Evolutionary conservation across 2,797 vertebrate genomes (phyloP).

Genomic region (Anabas testudineus): DNA sequence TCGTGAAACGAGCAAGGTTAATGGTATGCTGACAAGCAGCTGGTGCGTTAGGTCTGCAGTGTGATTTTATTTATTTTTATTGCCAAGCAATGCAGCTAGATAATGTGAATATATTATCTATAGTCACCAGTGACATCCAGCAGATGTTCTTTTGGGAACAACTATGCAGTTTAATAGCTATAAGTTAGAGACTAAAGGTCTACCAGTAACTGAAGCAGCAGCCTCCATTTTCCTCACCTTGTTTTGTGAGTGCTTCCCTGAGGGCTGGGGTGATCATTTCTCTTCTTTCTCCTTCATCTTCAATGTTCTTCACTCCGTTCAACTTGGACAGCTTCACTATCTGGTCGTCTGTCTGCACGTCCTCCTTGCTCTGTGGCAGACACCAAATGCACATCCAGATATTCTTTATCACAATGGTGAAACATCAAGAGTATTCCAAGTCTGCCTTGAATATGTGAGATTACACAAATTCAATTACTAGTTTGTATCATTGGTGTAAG

Average conservation of each 20-base stretch:
- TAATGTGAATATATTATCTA: slow-evolving; percentile 52
- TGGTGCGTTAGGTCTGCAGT: slow-evolving; percentile 30
- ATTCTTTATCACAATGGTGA: neutral
- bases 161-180: neutral
- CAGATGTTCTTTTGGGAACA: slow-evolving; percentile 52
- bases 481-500: too few relatives aligned
- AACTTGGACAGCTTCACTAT: slow-evolving; percentile 68
- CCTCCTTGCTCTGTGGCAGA: slow-evolving; percentile 65
- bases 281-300: slow-evolving; percentile 81
- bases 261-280: slow-evolving; percentile 95
- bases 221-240: slow-evolving; percentile 84
- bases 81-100: slow-evolving; percentile 31
- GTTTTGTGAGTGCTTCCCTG: slow-evolving; percentile 91
- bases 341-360: slow-evolving; percentile 61
- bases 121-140: slow-evolving; percentile 30
- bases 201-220: neutral
- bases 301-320: slow-evolving; percentile 70
- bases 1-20: slow-evolving; percentile 50
- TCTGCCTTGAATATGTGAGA: neutral
- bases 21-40: slow-evolving; percentile 49
- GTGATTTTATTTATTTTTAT: slow-evolving; percentile 37
- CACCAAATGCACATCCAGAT: slow-evolving; percentile 19
- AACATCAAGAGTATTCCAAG: neutral
- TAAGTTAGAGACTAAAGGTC: neutral
- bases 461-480: neutral